Conservation (phyloP, 2,113 vertebrate genomes). For the Kobus ellipsiprymnus region DNA sequence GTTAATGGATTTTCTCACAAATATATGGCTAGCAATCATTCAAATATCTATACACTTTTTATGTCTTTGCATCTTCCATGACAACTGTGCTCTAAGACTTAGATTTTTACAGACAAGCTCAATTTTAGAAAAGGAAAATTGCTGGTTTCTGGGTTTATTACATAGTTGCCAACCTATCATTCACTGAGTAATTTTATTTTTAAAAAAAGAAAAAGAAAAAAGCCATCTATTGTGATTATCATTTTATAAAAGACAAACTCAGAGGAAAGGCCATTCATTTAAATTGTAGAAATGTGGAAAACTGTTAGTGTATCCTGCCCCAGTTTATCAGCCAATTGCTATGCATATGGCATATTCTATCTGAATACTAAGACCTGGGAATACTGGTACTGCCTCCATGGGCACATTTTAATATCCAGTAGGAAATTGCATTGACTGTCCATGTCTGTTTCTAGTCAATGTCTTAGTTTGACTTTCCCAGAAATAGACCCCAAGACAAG, state of each 20-base stretch:
- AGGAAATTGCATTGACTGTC: background rate
- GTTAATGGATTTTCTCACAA: background rate
- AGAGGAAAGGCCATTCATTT: background rate
- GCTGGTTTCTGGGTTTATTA: background rate
- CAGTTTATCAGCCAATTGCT: background rate
- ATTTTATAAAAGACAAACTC: conserved; percentile 34
- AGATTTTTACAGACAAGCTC: background rate
- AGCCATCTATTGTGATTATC: background rate
- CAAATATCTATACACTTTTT: background rate
- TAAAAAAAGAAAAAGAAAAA: background rate
- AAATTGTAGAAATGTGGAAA: background rate
- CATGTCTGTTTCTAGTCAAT: background rate
- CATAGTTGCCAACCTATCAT: background rate
- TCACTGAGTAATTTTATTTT: background rate
- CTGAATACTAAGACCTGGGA: background rate
- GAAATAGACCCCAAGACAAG: background rate
- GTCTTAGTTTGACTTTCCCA: background rate
- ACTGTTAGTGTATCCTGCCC: background rate
- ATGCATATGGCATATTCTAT: background rate
- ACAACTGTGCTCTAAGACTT: background rate
- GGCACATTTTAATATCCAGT: background rate
- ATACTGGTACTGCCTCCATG: background rate
- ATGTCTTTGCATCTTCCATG: background rate
- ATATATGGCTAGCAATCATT: background rate
- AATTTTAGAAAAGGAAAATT: background rate